Base-by-base conservation (phyloP, 2,113 vertebrate genomes). In the Arothron firmamentum region DNA sequence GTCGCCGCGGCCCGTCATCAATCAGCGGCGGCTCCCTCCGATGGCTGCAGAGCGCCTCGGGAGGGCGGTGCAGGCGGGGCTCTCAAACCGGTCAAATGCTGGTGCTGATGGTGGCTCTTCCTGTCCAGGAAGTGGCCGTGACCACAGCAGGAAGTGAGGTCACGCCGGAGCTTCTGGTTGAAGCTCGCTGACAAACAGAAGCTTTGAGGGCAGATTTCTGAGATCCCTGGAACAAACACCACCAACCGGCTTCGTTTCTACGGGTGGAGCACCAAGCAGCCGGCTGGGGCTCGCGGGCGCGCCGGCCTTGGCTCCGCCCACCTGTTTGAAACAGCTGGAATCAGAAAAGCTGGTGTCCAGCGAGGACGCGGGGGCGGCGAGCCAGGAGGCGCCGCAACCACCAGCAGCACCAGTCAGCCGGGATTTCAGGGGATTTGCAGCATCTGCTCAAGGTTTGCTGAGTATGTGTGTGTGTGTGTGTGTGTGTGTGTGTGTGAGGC, bases 361-460 rank as follows among this genome's bases (percentile, higher is more conserved):
- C 64, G 62, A 1, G 58, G 63, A 67, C 67, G 63, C 71, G 60
- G 52, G 38, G 62, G 21, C 54, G 31, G 45, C 55, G 73, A 82
- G 65, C 59, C 59, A 12, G 56, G 57, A 67, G 47, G 60, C 19
- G 61, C n/a, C 1, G 64, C 72, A 79, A 73, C 38, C 58, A 78
- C 65, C 47, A 56, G 78, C 79, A 81, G 72, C 61, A 81, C 79
- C 75, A 79, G 64, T 71, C 77, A 81, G 75, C 65, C 61, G 66
- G 75, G 75, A 74, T 84, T 81, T 70, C 38, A 60, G 56, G 67
- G 78, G 80, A 75, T 86, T 85, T 85, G 60, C 72, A 61, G 63
- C 65, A 63, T 67, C 70, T 9, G 55, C 63, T 71, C 59, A 62
- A 67, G 61, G 75, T 79, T 54, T 21, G 12, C 46, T 28, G 42